Evolutionary conservation across 2,888 invertebrate genomes (phyloP), one percentile per base, ranked within the genome.

Genomic region (Pachydiplax longipennis): DNA sequence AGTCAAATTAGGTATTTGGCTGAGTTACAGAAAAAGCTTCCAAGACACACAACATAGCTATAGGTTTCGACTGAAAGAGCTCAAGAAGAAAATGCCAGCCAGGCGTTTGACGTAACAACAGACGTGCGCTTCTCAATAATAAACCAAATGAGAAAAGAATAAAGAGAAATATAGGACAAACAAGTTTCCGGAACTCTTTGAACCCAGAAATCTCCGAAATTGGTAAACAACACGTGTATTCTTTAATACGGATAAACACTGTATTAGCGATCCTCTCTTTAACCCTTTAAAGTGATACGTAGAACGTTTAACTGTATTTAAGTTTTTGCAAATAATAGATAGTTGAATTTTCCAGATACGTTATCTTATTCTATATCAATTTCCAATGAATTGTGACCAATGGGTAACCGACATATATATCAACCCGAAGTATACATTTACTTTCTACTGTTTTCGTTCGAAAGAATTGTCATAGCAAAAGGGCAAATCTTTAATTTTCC

Each of bases 1-100:
- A 65, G 87, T 87, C 87, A 87, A 87, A 87, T 87, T 87, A 87
- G 87, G 87, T 61, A 58, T 87, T 87, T 87, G 87, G 87, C 87
- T 87, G 37, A 87, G 87, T 87, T 87, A 87, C 87, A 87, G 87
- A 61, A 87, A 61, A 87, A 22, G 61, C 87, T 87, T 87, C 87
- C 87, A 87, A 87, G 87, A 87, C 87, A 61, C 87, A 87, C 87
- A 87, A 87, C 61, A 87, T 87, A 65, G 53, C 48, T 83, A 83
- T 83, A 53, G 87, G 87, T 37, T 87, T 87, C 87, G 87, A 40
- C 87, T 87, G 61, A 87, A 87, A 58, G 83, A 83, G 83, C 35
- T 61, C 58, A 61, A 61, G 40, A 87, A 35, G 87, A 37, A 87
- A 61, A 87, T 58, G 87, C 37, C 65, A 61, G 87, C 37, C 87